phyloP scores from a whole-genome alignment of 2,888 invertebrate species.

The Rhagium mordax region DNA sequence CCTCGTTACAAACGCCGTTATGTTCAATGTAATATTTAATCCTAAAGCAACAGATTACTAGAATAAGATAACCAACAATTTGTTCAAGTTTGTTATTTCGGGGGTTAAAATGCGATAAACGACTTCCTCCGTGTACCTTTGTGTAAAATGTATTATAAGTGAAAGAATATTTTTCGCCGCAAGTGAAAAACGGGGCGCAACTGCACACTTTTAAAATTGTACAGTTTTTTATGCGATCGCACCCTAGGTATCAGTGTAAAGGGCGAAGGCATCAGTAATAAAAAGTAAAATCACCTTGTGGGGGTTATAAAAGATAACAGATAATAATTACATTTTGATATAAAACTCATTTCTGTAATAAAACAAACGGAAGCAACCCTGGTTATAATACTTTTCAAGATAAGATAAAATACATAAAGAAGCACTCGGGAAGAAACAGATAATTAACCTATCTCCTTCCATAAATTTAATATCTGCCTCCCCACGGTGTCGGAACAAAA shows the following conservation, averaged over 20 bases:
- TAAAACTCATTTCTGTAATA: slow-evolving; percentile 56
- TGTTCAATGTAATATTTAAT: slow-evolving; percentile 42
- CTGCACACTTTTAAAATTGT: no score
- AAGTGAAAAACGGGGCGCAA: no score
- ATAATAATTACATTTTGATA: slow-evolving; percentile 57
- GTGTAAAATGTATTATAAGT: no score
- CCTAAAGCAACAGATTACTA: slow-evolving; percentile 41
- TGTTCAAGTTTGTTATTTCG: slow-evolving; percentile 6
- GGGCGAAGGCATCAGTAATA: slow-evolving; percentile 35
- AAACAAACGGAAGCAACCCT: slow-evolving; percentile 52
- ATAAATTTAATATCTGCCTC: slow-evolving; percentile 43
- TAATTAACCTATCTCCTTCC: slow-evolving; percentile 45
- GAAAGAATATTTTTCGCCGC: no score
- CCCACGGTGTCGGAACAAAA: not conserved
- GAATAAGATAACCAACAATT: slow-evolving; percentile 19
- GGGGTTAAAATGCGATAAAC: slow-evolving; percentile 7
- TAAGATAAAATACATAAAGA: slow-evolving; percentile 52
- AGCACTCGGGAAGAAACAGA: slow-evolving; percentile 48
- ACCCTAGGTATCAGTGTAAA: slow-evolving; percentile 30
- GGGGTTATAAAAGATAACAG: slow-evolving; percentile 51
- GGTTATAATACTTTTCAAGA: slow-evolving; percentile 50
- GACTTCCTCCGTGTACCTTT: not conserved
- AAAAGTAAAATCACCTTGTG: slow-evolving; percentile 43
- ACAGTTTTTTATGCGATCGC: not conserved
- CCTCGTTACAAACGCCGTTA: slow-evolving; percentile 38